phyloP scores from a whole-genome alignment of 2,797 vertebrate species.

The Acanthornis magna region DNA sequence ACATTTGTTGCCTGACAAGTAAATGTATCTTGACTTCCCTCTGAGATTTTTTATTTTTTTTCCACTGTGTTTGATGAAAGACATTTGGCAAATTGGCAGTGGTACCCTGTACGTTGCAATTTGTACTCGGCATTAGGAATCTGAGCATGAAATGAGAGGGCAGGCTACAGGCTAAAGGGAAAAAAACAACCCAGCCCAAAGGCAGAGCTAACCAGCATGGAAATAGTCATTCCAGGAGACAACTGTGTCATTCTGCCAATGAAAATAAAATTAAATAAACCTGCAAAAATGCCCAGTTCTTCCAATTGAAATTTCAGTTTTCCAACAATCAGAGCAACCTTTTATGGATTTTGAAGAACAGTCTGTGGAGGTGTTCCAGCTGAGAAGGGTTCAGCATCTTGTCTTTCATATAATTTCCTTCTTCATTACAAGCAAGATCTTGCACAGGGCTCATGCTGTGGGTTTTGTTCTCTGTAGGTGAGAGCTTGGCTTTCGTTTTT shows the following conservation, averaged over 20 bases:
- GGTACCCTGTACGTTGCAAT: conserved; percentile 83
- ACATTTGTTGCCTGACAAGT: conserved; percentile 86
- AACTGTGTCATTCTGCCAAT: neutral
- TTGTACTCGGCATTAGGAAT: conserved; percentile 79
- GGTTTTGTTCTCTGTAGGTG: neutral
- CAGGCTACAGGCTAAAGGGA: conserved; percentile 67
- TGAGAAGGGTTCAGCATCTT: neutral
- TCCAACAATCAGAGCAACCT: neutral
- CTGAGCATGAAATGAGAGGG: conserved; percentile 76
- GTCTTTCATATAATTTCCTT: neutral
- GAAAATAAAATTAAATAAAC: neutral
- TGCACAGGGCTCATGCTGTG: neutral
- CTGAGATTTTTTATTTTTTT: conserved; percentile 78
- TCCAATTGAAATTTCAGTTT: neutral
- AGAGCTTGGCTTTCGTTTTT: neutral
- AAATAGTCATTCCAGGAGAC: conserved; percentile 57
- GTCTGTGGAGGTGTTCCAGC: neutral
- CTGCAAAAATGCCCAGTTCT: neutral
- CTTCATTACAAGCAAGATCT: neutral
- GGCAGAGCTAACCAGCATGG: conserved; percentile 49
- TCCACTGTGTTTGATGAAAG: conserved; percentile 85
- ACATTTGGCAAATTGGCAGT: conserved; percentile 94
- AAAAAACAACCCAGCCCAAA: neutral
- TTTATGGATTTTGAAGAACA: neutral
- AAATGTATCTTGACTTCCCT: conserved; percentile 88